Evolutionary conservation across 2,113 vertebrate species (phyloP), one percentile per base, ranked within the genome.

Genomic region (Rhinogobius similis): DNA sequence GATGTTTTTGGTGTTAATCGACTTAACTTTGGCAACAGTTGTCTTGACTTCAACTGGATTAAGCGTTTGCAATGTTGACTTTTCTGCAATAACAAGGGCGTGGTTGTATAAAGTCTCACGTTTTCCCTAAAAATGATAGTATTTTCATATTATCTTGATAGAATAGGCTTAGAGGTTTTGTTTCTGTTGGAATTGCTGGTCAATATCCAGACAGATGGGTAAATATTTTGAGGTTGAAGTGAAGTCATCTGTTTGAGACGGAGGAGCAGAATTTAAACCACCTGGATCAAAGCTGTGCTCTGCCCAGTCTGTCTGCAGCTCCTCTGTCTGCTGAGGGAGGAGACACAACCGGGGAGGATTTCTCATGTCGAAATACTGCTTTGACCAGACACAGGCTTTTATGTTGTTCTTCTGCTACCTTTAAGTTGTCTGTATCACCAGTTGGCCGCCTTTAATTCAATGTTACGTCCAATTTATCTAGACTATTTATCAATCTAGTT

Each of bases 41-140:
- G 27, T 14, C 50, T 24, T 32, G 26, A 0, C 13, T 36, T 63
- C 55, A n/a, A 62, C 20, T 38, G 20, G 63, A 53, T 38, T 18
- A 70, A 29, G 55, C 26, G 16, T n/a, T 58, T 12, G 16, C 43
- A 58, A 6, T 63, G 62, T 63, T 43, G 36, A 29, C 55, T 43
- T 43, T 67, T 73, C 32, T 70, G 68, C 23, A 70, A 48, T 32
- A 78, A 55, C 50, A 70, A 36, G 44, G 53, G 62, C 70, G 58
- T 68, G 69, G 65, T 43, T 46, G 9, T 7, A 46, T 62, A 14
- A 38, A 36, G 12, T 16, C n/a, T n/a, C n/a, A n/a, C n/a, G 53
- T 41, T 53, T 21, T 44, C 61, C n/a, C 12, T 48, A 8, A 27
- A 23, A 63, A 1, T 0, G 7, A 50, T 52, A 70, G 21, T 65